Evolutionary conservation across 2,113 vertebrate species (phyloP), one percentile per base, ranked within the genome.

Genomic region (Menidia beryllina): DNA sequence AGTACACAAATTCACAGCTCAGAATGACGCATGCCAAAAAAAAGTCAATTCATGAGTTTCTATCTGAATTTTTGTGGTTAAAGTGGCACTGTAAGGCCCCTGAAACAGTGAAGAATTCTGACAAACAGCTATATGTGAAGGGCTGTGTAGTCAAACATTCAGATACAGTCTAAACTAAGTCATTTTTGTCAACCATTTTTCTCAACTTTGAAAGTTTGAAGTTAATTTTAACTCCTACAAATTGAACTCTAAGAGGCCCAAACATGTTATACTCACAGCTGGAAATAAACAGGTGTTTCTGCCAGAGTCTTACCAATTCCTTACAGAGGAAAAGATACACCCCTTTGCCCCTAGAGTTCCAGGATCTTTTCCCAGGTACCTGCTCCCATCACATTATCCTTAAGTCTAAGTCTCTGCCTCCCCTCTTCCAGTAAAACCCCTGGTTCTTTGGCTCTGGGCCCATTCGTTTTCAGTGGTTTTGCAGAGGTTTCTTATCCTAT

Each of bases 351-450:
- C 52, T 27, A 55, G 24, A 74, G 47, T 73, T 49, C 62, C 48
- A 76, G 50, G 20, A 81, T 69, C 69, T 71, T 71, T 72, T 60
- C 23, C n/a, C 21, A 57, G 79, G 69, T 70, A 86, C 69, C 57
- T 80, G 77, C 65, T 75, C 57, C 72, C 67, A 77, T 87, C 83
- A 84, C 73, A 63, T 77, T 81, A 73, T 78, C 64, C 74, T 62
- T 39, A 57, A 84, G 54, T 72, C 56, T 34, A 10, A 62, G 76
- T 70, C 72, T 57, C 30, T 12, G 52, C 60, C 82, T 60, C 56
- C 51, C 45, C 36, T 55, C 48, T 84, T 88, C 73, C 80, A 77
- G 67, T 77, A 79, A 88, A 82, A 58, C 49, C n/a, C n/a, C 65
- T 41, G 57, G 59, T 68, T 73, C 64, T 23, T 62, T 83, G 82